A percentile compares a stretch with the other conserved stretches of the same genome.
Conservation (phyloP, 2,113 vertebrate genomes). For the Stigmatopora argus region DNA sequence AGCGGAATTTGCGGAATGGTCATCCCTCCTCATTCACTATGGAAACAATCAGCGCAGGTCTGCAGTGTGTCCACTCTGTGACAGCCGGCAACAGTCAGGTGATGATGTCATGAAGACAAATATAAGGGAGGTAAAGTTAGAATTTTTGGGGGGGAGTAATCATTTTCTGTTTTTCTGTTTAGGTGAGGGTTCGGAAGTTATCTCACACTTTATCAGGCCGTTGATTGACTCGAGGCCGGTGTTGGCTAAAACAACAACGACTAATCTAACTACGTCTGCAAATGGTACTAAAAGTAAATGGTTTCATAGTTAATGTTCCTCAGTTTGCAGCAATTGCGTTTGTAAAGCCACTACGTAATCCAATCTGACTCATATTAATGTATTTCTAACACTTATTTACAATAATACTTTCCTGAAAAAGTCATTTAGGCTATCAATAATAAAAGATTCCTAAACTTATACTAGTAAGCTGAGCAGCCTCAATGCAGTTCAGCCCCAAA, state of each 20-base stretch:
- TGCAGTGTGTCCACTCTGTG: constrained; percentile 12
- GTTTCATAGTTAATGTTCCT: no score
- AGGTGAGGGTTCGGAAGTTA: not conserved
- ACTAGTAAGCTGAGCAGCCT: no score
- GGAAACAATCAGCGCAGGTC: constrained; percentile 1
- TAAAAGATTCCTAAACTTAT: no score
- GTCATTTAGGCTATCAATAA: no score
- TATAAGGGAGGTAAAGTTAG: not conserved
- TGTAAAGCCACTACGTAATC: no score
- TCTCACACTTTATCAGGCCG: not conserved
- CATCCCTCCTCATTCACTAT: constrained; percentile 13
- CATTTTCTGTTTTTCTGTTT: not conserved
- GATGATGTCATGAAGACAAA: constrained; percentile 18
- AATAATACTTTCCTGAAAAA: no score
- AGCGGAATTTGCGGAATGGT: constrained; percentile 27
- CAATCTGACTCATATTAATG: no score
- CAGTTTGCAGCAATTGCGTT: no score
- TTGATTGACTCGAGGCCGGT: not conserved
- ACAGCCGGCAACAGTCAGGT: constrained; percentile 20
- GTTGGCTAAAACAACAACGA: not conserved
- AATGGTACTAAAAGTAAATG: no score
- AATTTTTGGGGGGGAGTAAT: not conserved
- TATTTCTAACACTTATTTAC: no score
- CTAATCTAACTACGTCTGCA: not conserved
- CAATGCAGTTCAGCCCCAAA: no score